Evolutionary conservation across 2,797 vertebrate genomes (phyloP), one percentile per base, ranked within the genome.

Genomic region (Heterohyrax brucei): DNA sequence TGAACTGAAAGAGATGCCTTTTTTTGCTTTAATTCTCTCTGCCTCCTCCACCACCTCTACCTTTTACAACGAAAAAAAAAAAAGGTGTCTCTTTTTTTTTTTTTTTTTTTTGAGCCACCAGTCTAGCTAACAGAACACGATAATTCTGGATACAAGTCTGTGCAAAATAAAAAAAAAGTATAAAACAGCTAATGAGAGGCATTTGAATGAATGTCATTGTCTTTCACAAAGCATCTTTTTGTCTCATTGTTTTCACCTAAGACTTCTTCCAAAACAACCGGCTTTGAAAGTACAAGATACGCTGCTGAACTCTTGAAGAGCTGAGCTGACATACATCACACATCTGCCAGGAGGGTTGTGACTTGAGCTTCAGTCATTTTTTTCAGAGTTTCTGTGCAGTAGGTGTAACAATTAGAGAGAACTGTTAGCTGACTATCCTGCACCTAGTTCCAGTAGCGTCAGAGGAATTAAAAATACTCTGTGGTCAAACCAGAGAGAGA

Each of bases 151-250:
- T 95, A 90, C 95, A 89, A 83, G 87, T 95, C 95, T 97, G 73
- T 87, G 81, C 89, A 95, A 94, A 98, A 93, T 75, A 94, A 80
- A 70, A 94, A 80, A 70, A 77, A 87, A 76, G 70, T 83, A 94
- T 95, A 89, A 94, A 89, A 61, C 86, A 92, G 89, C 91, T 95
- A 95, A 96, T 94, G 94, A 97, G 96, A 95, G 85, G 84, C 89
- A 93, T 87, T 95, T 96, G 96, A 97, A 94, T 94, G 95, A 92
- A 97, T 96, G 96, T 88, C 97, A 96, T 96, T 97, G 97, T 97
- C 96, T 97, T 94, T 95, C 92, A 96, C 89, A 94, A 95, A 96
- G 95, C 95, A 50, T 83, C 26, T 4, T 96, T 96, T 93, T 94
- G 89, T 97, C 93, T 94, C 96, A 95, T 97, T 97, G 96, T 96